Conservation (phyloP, 2,888 invertebrate genomes). For the Oxyscelio sp. region DNA sequence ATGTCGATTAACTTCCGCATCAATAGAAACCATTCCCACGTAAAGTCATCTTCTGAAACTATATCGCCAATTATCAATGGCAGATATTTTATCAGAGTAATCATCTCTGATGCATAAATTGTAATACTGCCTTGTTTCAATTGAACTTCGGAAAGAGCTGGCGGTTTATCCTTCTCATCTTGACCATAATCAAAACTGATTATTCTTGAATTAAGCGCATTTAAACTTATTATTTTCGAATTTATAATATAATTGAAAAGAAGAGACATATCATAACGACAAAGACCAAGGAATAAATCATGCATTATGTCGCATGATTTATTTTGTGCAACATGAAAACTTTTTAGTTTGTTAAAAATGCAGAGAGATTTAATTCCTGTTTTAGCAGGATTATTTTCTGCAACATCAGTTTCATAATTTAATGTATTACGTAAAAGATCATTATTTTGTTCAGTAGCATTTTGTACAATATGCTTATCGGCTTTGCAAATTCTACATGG, state of each 20-base stretch:
- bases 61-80: constrained; percentile 65
- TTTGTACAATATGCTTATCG: constrained; percentile 11
- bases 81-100: constrained; percentile 57
- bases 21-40: constrained; percentile 66
- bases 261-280: constrained; percentile 61
- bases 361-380: constrained; percentile 55
- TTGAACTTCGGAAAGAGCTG: constrained; percentile 43
- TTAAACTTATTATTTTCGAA: constrained; percentile 39
- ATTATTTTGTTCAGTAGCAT: neutral
- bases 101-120: constrained; percentile 70
- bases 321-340: constrained; percentile 68
- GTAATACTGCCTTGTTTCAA: constrained; percentile 51
- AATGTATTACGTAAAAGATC: constrained; percentile 24
- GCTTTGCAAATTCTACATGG: constrained; percentile 71
- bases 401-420: constrained; percentile 58
- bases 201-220: constrained; percentile 63
- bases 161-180: constrained; percentile 62
- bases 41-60: constrained; percentile 33
- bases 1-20: constrained; percentile 62
- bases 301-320: constrained; percentile 66
- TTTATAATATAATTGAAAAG: constrained; percentile 56
- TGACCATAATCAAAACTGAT: constrained; percentile 64
- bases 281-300: constrained; percentile 61
- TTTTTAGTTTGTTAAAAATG: constrained; percentile 63
- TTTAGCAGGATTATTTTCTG: constrained; percentile 24